Conservation (phyloP, 1,140 invertebrate genomes). For the Drosophila insularis region DNA sequence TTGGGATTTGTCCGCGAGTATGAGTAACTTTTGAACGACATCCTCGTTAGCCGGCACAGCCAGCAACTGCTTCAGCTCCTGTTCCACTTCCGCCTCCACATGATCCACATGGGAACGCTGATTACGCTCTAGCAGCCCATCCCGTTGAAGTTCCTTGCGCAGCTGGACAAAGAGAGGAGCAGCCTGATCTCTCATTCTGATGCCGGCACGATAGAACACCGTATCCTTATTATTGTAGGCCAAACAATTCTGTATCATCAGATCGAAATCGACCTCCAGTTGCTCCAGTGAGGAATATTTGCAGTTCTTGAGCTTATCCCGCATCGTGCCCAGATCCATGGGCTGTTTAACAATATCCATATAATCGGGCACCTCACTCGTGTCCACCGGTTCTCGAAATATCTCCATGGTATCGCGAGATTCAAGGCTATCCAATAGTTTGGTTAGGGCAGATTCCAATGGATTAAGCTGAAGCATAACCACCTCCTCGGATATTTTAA, state of each 20-base stretch:
- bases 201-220: conserved; percentile 91
- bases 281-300: conserved; percentile 90
- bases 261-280: conserved; percentile 94
- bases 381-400: conserved; percentile 96
- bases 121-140: conserved; percentile 83
- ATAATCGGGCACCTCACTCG: conserved; percentile 96
- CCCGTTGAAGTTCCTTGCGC: conserved; percentile 88
- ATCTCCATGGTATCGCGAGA: conserved; percentile 93
- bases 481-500: conserved; percentile 91
- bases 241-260: conserved; percentile 97
- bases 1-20: conserved; percentile 84
- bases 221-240: conserved; percentile 98
- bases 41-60: conserved; percentile 79
- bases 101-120: conserved; percentile 80
- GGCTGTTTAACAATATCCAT: conserved; percentile 95
- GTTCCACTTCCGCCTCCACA: conserved; percentile 83
- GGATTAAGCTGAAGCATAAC: conserved; percentile 92
- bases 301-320: conserved; percentile 89
- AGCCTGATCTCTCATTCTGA: conserved; percentile 94
- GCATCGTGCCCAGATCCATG: conserved; percentile 98
- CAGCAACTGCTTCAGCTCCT: conserved; percentile 83
- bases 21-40: conserved; percentile 84
- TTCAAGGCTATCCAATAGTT: conserved; percentile 89
- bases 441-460: conserved; percentile 89
- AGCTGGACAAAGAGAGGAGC: conserved; percentile 89